Base-by-base conservation (phyloP, 2,888 invertebrate species). In the Pachliopta kotzebuea region DNA sequence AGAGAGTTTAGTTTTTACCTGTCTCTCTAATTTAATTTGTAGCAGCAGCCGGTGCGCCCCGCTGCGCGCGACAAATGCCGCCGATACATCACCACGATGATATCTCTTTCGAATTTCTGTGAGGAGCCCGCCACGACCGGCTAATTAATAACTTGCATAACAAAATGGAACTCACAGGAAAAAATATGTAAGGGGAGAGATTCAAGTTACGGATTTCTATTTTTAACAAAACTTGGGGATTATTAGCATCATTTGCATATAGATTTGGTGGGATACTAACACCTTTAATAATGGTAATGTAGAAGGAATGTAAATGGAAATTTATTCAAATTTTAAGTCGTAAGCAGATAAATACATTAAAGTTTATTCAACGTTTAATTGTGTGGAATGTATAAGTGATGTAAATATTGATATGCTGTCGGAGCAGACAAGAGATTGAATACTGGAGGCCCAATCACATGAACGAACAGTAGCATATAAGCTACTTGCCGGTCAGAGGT, bases 81-180 rank as follows among this genome's bases (percentile, higher is more conserved):
- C 80, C 85, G 78, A 90, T 90, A 84, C 88, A 90, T 91, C 91
- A 90, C 83, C 74, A 74, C 82, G 90, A 90, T 90, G 90, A 89
- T 90, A 90, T 91, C 91, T 90, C 86, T 87, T 89, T 91, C 86
- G 88, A 86, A 37, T 85, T 88, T 87, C 84, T 84, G 84, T 85
- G 87, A 79, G 81, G 79, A 81, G 75, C 79, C 79, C 81, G 81
- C 79, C 83, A 73, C 76, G 81, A 75, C 72, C 83, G 80, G 79
- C 79, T 79, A 85, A 88, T 89, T 87, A 86, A 87, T 88, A 86
- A 86, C 81, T 74, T 72, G 76, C 73, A 74, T 71, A 72, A 71
- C 72, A 81, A 83, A 81, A 73, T 77, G 77, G 77, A 78, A 78
- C 37, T 31, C 11, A 74, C 31, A 26, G n/a, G 49, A 73, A 83